Base-by-base conservation (phyloP, 2,888 invertebrate genomes). In the Hemithea aestivaria region DNA sequence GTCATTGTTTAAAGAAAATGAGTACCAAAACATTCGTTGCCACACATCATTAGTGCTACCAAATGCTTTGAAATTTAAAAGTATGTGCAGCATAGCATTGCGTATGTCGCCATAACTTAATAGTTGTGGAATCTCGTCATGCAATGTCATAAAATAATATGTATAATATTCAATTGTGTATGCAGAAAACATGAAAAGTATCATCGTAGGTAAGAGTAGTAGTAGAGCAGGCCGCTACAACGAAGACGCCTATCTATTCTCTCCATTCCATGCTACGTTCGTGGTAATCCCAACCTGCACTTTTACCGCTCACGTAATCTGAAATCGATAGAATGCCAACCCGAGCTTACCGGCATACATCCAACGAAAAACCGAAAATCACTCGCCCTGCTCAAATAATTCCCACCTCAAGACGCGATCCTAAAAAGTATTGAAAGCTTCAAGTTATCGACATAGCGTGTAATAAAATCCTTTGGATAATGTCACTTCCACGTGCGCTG, bases 291-390 rank as follows among this genome's bases (percentile, higher is more conserved):
- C 37, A 27, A 25, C 30, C 50, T 60, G 60, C 59, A 68, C 58
- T 67, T 66, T 67, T 62, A 45, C 57, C 38, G 39, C 54, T 54
- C 49, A 41, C 52, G 50, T 65, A 65, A 70, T 65, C 64, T 65
- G 36, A 69, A 71, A 68, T 70, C 66, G 62, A 69, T 71, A 55
- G 58, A 55, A 56, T 45, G 44, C 51, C 48, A 30, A 16, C 16
- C 21, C 24, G 34, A 39, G 29, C 21, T 34, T 39, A 16, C 16
- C 16, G 16, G 5, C 16, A 2, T 2, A 4, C 3, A 4, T 16
- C 32, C 6, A 7, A 16, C 27, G 21, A 35, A 27, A 35, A 30
- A 26, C 11, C 26, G 10, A 27, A 32, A 32, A 20, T 35, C 24
- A 20, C 9, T 8, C 12, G 20, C 28, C 29, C n/a, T 12, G 10